phyloP scores from a whole-genome alignment of 2,797 vertebrate genomes.

The Orestias chungarensis region DNA sequence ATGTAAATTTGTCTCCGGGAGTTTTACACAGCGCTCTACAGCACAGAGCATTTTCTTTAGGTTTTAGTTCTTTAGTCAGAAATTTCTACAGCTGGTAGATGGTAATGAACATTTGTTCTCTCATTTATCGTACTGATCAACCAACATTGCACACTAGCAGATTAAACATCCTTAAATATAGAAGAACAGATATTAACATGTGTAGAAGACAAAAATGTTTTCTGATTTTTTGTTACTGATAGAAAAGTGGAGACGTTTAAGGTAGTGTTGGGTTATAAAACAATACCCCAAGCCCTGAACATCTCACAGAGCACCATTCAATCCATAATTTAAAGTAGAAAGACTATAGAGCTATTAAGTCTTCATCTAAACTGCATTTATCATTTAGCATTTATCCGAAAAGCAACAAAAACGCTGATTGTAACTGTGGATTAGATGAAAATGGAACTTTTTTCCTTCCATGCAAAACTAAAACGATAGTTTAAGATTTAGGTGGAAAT shows the following conservation, averaged over 20 bases:
- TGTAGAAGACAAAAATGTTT: too few species aligned
- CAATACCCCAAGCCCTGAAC: neutral
- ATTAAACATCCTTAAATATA: neutral
- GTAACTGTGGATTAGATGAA: neutral
- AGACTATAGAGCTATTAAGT: neutral
- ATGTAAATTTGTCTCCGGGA: neutral
- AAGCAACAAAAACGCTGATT: neutral
- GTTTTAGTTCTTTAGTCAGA: neutral
- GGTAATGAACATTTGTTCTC: neutral
- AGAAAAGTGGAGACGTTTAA: neutral
- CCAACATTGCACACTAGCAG: neutral
- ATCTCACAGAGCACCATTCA: neutral
- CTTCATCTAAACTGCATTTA: neutral
- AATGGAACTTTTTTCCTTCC: neutral
- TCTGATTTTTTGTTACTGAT: neutral
- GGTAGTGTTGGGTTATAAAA: neutral
- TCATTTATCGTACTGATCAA: neutral
- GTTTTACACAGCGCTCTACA: neutral
- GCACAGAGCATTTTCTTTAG: neutral
- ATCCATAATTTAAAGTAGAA: neutral
- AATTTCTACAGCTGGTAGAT: neutral
- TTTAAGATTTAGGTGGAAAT: conserved; percentile 30
- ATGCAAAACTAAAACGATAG: too few species aligned
- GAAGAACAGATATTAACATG: neutral
- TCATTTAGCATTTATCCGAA: neutral